These are phyloP conservation scores for Bombus soroeensis DNA, from an alignment of 1,140 invertebrate genomes.

Conservation along the genomic window DNA sequence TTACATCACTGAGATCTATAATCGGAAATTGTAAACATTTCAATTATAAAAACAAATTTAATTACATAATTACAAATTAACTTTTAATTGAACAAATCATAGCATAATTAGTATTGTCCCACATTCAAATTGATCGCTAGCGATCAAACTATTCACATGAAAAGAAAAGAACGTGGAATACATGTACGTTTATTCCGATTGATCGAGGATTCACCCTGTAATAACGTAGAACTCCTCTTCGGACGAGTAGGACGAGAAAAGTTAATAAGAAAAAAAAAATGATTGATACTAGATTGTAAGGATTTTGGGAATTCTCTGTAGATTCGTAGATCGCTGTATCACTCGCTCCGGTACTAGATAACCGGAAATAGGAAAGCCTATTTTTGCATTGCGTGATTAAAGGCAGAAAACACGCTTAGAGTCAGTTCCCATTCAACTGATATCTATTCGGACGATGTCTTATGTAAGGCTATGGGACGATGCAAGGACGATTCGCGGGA, in stretches of 20 bases:
- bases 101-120: too few relatives aligned
- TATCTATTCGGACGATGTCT: constrained; percentile 44
- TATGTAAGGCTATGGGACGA: constrained; percentile 43
- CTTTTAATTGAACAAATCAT: too few relatives aligned
- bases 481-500: constrained; percentile 54
- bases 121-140: constrained; percentile 3
- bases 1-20: too few relatives aligned
- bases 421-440: constrained; percentile 54
- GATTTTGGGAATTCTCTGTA: constrained; percentile 66
- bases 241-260: constrained; percentile 13
- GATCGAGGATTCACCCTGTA: constrained; percentile 41
- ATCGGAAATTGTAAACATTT: too few relatives aligned
- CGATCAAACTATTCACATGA: neutral
- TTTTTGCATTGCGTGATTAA: constrained; percentile 69
- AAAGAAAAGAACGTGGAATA: neutral
- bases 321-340: constrained; percentile 63
- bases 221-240: constrained; percentile 47
- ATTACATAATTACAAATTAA: too few relatives aligned
- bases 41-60: too few relatives aligned
- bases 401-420: constrained; percentile 55
- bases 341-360: constrained; percentile 65
- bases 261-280: constrained; percentile 36
- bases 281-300: constrained; percentile 66
- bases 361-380: constrained; percentile 71
- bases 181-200: constrained; percentile 1